phyloP scores from a whole-genome alignment of 2,888 invertebrate species.

The Gastrophysa polygoni region DNA sequence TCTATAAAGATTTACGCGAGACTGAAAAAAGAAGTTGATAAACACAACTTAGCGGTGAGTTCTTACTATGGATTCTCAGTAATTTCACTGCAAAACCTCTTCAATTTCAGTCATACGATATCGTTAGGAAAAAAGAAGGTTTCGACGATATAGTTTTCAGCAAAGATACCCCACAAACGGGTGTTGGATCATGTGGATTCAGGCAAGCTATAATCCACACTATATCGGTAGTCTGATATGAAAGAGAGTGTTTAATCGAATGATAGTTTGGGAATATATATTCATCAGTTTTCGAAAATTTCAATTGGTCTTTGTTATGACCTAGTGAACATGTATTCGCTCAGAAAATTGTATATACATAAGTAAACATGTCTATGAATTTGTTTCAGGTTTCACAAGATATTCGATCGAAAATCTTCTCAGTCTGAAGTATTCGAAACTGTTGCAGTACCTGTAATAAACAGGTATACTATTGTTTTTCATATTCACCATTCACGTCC shows the following conservation, averaged over 20 bases:
- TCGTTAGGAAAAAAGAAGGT: slow-evolving; percentile 26
- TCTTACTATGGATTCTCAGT: background rate
- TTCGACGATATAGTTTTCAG: slow-evolving; percentile 35
- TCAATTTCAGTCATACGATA: slow-evolving; percentile 35
- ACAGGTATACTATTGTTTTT: slow-evolving; percentile 58
- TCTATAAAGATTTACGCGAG: slow-evolving; percentile 58
- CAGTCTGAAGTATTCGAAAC: slow-evolving; percentile 58
- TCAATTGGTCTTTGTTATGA: too few relatives aligned
- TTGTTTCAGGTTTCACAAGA: slow-evolving; percentile 57
- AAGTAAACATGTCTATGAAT: too few relatives aligned
- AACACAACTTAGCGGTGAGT: slow-evolving; percentile 18
- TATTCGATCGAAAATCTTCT: slow-evolving; percentile 55
- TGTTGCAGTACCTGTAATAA: slow-evolving; percentile 60
- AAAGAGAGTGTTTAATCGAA: too few relatives aligned
- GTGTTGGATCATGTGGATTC: background rate
- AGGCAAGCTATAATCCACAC: background rate
- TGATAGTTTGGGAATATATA: too few relatives aligned
- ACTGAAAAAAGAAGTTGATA: slow-evolving; percentile 47
- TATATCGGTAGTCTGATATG: too few relatives aligned
- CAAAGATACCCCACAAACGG: background rate
- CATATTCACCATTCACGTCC: too few relatives aligned
- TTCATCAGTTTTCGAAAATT: too few relatives aligned
- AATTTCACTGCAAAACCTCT: background rate
- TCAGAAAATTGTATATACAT: too few relatives aligned
- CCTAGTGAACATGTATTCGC: too few relatives aligned